A percentile compares a stretch with the other conserved stretches of the same genome.
These are phyloP conservation scores for Botia kubotai DNA, from an alignment of 2,797 vertebrate genomes.

Conservation along the genomic window DNA sequence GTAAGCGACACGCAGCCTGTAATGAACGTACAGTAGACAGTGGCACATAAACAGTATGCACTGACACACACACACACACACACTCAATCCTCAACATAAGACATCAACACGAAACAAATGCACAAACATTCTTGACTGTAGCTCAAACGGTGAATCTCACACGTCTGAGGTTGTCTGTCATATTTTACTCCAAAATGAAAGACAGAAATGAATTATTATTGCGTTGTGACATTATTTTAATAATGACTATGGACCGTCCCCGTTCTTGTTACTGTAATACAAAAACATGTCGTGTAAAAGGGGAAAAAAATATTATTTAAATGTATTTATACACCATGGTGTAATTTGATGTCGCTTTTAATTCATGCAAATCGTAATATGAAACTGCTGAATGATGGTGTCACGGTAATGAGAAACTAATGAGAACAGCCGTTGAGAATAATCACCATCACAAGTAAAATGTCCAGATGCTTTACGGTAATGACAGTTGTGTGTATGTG, in stretches of 20 bases:
- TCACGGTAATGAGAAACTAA: not conserved
- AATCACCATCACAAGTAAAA: not conserved
- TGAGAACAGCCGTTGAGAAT: not conserved
- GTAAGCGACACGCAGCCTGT: not conserved
- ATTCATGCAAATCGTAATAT: not conserved
- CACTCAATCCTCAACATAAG: too few species aligned
- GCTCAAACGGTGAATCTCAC: not conserved
- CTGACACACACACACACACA: conserved; percentile 9
- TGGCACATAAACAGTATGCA: conserved; percentile 11
- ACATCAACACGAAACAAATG: not conserved
- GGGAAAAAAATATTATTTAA: too few species aligned
- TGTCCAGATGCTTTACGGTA: not conserved
- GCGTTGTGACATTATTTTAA: too few species aligned
- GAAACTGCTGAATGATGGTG: not conserved
- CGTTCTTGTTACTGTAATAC: too few species aligned
- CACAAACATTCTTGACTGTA: not conserved
- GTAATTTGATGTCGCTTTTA: not conserved
- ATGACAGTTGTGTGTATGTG: not conserved
- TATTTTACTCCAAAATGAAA: not conserved
- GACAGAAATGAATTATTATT: too few species aligned
- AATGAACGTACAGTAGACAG: not conserved
- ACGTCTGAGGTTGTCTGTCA: not conserved
- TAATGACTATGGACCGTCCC: too few species aligned
- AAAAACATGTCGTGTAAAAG: too few species aligned
- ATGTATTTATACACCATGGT: too few species aligned